Conservation (phyloP, 2,888 invertebrate species). For the Rotaria sp. region DNA sequence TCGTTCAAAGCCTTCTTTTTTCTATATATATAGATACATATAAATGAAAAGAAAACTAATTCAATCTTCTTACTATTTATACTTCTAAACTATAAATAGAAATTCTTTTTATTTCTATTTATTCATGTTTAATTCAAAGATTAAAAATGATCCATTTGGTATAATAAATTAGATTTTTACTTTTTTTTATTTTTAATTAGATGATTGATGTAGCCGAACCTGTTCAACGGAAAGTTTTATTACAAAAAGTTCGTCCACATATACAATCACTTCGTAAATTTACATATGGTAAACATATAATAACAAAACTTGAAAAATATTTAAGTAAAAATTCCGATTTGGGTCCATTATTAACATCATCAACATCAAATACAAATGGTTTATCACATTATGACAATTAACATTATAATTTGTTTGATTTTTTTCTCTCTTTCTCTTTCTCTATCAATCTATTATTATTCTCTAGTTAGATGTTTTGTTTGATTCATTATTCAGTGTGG, state of each 20-base stretch:
- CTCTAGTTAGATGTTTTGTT: not conserved
- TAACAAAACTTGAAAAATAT: slow-evolving; percentile 65
- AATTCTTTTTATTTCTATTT: too few species aligned
- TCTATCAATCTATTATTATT: not conserved
- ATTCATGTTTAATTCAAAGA: too few species aligned
- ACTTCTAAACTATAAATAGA: too few species aligned
- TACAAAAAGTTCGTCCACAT: slow-evolving; percentile 93
- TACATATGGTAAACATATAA: slow-evolving; percentile 97
- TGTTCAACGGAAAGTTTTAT: slow-evolving; percentile 88
- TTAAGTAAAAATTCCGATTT: slow-evolving; percentile 34
- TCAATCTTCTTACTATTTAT: too few species aligned
- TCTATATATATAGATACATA: not conserved
- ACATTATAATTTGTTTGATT: not conserved
- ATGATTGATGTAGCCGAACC: slow-evolving; percentile 99
- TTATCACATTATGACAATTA: slow-evolving; percentile 17
- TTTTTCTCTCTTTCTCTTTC: not conserved
- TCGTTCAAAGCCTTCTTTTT: not conserved
- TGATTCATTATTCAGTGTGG: not conserved
- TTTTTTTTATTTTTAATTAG: not conserved
- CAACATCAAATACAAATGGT: not conserved
- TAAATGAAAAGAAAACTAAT: too few species aligned
- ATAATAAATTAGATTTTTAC: too few species aligned
- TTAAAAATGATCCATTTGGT: too few species aligned
- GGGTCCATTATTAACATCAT: not conserved
- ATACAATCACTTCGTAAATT: slow-evolving; percentile 90